Percentiles rank a stretch among this genome's conserved stretches.
Conservation (phyloP, 1,140 invertebrate genomes). For the Parasteatoda tepidariorum region DNA sequence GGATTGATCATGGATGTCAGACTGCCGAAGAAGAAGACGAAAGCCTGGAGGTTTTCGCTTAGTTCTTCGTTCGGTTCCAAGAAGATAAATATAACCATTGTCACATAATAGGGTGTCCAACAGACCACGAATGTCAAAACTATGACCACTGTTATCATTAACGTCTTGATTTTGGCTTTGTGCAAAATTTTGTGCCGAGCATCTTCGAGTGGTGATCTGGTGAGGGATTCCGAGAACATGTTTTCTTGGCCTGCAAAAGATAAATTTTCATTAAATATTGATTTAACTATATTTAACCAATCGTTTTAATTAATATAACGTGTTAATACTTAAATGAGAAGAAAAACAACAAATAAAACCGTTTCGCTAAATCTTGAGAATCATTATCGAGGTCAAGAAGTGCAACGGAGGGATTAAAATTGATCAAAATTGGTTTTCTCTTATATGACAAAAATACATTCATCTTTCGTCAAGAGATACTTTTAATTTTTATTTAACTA, state of each 20-base stretch:
- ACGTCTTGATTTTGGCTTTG: constrained; percentile 83
- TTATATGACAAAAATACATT: no score
- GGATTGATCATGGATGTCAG: constrained; percentile 89
- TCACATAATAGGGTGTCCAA: constrained; percentile 98
- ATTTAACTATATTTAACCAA: no score
- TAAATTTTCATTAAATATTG: no score
- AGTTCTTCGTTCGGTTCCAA: constrained; percentile 77
- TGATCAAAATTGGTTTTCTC: no score
- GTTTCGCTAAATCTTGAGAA: no score
- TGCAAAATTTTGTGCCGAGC: constrained; percentile 69
- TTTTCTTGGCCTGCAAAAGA: constrained; percentile 17
- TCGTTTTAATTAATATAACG: no score
- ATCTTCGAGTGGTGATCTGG: constrained; percentile 1
- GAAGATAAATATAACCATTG: constrained; percentile 86
- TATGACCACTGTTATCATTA: constrained; percentile 85
- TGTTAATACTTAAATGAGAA: no score
- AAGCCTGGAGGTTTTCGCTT: constrained; percentile 70
- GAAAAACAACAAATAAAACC: no score
- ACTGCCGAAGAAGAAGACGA: constrained; percentile 86
- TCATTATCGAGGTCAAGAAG: no score
- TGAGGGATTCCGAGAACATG: constrained; percentile 15
- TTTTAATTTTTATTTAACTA: no score
- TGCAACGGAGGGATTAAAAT: no score
- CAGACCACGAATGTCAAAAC: constrained; percentile 95
- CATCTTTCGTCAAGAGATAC: no score